Percentiles rank a stretch among this genome's conserved stretches.
These are phyloP conservation scores for Actinia equina DNA, from an alignment of 64 coral and sea anemone genomes.

Conservation along the genomic window DNA sequence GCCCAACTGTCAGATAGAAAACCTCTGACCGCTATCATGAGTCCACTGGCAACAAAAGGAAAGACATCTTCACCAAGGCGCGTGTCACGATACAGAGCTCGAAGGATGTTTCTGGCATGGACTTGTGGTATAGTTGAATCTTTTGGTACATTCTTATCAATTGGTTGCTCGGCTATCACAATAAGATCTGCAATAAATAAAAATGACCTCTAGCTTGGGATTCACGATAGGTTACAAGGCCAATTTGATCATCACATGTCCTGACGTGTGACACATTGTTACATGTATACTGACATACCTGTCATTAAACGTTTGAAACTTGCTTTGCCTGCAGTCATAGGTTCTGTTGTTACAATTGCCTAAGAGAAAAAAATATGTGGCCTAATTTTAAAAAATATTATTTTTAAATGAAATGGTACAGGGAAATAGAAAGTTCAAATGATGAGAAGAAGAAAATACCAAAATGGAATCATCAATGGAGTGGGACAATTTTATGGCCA, in stretches of 20 bases:
- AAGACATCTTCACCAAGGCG: constrained; percentile 87
- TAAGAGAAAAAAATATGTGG: not conserved
- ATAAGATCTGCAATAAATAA: constrained; percentile 35
- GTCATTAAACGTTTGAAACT: constrained; percentile 78
- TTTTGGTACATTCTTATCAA: constrained; percentile 27
- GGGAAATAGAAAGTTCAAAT: too few relatives aligned
- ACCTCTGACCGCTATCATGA: constrained; percentile 68
- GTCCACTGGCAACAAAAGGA: constrained; percentile 81
- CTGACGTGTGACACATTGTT: not conserved
- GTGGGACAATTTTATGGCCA: too few relatives aligned
- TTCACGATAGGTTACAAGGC: too few relatives aligned
- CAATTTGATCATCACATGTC: not conserved
- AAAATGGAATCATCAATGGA: too few relatives aligned
- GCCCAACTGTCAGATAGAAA: constrained; percentile 92
- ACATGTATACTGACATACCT: constrained; percentile 12
- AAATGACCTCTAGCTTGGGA: too few relatives aligned
- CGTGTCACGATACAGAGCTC: constrained; percentile 83
- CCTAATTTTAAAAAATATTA: too few relatives aligned
- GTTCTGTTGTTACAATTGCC: constrained; percentile 94
- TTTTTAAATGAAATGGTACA: too few relatives aligned
- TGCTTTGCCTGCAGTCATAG: constrained; percentile 44
- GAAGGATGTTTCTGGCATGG: constrained; percentile 85
- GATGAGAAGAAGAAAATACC: too few relatives aligned
- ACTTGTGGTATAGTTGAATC: constrained; percentile 90
- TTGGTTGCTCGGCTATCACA: constrained; percentile 54